phyloP scores from a whole-genome alignment of 2,113 vertebrate genomes.

The Zapornia atra region DNA sequence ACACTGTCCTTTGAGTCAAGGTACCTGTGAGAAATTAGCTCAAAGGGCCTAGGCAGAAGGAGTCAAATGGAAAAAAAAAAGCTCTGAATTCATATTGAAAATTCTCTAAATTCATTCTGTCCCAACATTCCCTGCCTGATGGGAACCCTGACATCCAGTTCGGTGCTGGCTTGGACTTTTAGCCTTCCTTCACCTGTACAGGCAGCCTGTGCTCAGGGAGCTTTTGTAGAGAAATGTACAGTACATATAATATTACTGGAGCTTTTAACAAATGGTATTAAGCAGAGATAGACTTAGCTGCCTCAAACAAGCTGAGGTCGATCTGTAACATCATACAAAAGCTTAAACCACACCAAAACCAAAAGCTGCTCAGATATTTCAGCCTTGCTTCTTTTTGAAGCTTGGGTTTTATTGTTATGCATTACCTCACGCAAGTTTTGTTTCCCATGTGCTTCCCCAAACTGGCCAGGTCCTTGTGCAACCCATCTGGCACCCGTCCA shows the following conservation, averaged over 20 bases:
- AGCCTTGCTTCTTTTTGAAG: not conserved
- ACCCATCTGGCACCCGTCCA: rapidly evolving
- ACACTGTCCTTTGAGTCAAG: not conserved
- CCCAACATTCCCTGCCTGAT: not conserved
- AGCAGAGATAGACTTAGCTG: not conserved
- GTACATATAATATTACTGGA: rapidly evolving
- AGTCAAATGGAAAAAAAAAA: not conserved
- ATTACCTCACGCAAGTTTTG: not conserved
- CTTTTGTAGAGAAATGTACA: not conserved
- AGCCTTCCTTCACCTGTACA: not conserved
- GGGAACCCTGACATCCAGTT: not conserved
- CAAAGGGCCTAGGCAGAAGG: not conserved
- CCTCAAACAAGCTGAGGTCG: not conserved
- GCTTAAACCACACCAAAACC: not conserved
- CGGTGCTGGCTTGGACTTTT: not conserved
- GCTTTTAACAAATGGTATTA: not conserved
- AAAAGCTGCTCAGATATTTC: not conserved
- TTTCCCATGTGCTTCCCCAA: not conserved
- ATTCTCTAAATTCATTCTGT: not conserved
- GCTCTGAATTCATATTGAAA: not conserved
- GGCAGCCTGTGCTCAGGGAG: not conserved
- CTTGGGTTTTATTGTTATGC: not conserved
- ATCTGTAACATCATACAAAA: rapidly evolving
- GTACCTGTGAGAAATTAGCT: not conserved
- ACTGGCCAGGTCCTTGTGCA: not conserved